Evolutionary conservation across 2,113 vertebrate genomes (phyloP).

Genomic region (Rhinolophus sinicus): DNA sequence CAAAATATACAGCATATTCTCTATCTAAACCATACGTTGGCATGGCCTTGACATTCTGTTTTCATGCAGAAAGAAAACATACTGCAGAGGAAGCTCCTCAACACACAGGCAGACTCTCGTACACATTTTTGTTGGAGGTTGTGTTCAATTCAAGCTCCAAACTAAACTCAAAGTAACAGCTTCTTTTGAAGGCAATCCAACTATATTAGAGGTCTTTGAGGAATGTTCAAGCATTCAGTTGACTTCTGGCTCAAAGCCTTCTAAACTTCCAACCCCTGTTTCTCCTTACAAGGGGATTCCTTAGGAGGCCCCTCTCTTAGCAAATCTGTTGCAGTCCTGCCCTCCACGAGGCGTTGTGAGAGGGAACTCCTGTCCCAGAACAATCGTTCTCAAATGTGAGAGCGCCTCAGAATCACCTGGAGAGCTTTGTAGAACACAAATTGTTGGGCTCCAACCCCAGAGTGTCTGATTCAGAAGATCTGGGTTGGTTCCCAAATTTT

Average conservation of each 20-base stretch:
- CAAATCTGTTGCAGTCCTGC: background rate
- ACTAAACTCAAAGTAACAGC: background rate
- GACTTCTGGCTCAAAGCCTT: constrained; percentile 29
- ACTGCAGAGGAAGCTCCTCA: background rate
- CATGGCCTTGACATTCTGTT: background rate
- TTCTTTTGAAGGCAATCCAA: constrained; percentile 46
- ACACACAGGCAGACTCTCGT: background rate
- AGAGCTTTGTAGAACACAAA: background rate
- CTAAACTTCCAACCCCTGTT: background rate
- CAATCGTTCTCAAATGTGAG: background rate
- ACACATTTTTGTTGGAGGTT: background rate
- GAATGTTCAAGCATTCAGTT: constrained; percentile 24
- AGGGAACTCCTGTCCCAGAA: background rate
- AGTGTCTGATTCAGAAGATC: background rate
- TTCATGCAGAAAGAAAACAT: background rate
- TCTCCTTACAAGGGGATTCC: background rate
- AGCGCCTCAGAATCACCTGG: background rate
- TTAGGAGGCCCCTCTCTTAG: background rate
- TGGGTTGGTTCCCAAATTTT: background rate
- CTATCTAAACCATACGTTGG: background rate
- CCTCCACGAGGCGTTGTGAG: background rate
- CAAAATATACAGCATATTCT: background rate
- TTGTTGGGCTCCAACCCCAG: background rate
- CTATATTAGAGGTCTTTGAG: background rate
- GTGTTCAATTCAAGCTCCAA: background rate